These are phyloP conservation scores for Aptenodytes forsteri DNA, from an alignment of 2,113 vertebrate species.

Conservation along the genomic window DNA sequence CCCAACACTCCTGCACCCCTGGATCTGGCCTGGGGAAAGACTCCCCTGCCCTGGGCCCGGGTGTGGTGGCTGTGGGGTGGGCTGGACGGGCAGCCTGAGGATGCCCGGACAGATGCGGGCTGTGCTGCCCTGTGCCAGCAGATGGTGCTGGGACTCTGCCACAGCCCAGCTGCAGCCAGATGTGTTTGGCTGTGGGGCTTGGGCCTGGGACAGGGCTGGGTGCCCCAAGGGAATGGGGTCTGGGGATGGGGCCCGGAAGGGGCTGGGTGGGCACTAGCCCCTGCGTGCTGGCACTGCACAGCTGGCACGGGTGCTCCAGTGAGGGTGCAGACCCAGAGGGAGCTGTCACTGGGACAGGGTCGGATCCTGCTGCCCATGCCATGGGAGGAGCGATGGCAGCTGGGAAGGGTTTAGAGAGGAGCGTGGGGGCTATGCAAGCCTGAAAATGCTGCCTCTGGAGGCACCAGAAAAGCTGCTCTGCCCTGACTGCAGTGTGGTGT, in stretches of 20 bases:
- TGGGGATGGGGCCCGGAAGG: no score
- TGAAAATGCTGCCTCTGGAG: background rate
- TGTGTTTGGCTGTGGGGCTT: background rate
- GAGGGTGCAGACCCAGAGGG: background rate
- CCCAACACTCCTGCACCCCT: background rate
- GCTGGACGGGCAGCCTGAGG: fast-evolving
- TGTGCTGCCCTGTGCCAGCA: background rate
- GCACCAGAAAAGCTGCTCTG: background rate
- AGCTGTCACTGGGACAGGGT: background rate
- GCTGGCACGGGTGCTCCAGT: background rate
- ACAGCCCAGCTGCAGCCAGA: background rate
- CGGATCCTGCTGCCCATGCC: fast-evolving
- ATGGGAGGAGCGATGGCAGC: background rate
- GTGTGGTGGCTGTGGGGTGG: background rate
- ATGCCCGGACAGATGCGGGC: fast-evolving
- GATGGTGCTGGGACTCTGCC: constrained; percentile 10
- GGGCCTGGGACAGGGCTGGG: background rate
- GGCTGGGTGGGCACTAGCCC: background rate
- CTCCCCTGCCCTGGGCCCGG: fast-evolving
- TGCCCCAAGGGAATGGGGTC: background rate
- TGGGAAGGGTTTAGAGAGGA: background rate
- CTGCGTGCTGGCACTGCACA: background rate
- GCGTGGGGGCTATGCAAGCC: fast-evolving
- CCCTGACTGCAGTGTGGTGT: fast-evolving
- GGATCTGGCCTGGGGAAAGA: background rate